Conservation (phyloP, 2,797 vertebrate species). For the Epinephelus malabaricus region DNA sequence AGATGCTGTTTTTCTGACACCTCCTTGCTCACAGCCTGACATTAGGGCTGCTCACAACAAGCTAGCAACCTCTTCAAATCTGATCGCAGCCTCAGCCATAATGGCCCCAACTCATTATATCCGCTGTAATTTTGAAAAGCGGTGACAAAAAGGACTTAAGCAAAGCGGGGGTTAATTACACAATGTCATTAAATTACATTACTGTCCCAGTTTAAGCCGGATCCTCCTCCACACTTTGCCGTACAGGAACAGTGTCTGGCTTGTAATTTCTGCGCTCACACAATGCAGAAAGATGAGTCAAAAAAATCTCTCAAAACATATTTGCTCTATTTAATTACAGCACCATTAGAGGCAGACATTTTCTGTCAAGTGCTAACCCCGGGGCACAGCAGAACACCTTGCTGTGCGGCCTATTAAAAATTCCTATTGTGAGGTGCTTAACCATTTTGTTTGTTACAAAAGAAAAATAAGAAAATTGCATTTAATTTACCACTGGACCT, state of each 20-base stretch:
- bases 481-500: constrained; percentile 28
- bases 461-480: constrained; percentile 13
- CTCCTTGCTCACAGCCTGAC: not conserved
- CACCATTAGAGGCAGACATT: constrained; percentile 25
- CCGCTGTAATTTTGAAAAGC: constrained; percentile 50
- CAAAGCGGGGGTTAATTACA: constrained; percentile 63
- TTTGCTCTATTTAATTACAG: constrained; percentile 46
- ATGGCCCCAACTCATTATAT: constrained; percentile 47
- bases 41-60: constrained; percentile 20
- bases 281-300: constrained; percentile 28
- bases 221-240: constrained; percentile 20
- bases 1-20: not conserved
- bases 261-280: constrained; percentile 47
- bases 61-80: constrained; percentile 41
- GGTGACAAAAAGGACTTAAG: constrained; percentile 51
- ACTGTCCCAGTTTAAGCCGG: constrained; percentile 35
- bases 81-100: constrained; percentile 33
- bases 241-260: constrained; percentile 15
- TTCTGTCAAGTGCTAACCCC: constrained; percentile 30
- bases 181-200: constrained; percentile 66
- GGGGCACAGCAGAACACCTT: constrained; percentile 5
- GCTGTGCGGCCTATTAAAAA: constrained; percentile 34
- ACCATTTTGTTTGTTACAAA: constrained; percentile 1
- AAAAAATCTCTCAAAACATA: constrained; percentile 17
- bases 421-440: constrained; percentile 5